Percentiles rank a stretch among this genome's conserved stretches.
Conservation (phyloP, 2,797 vertebrate species). For the Enteromius trimaculatus region DNA sequence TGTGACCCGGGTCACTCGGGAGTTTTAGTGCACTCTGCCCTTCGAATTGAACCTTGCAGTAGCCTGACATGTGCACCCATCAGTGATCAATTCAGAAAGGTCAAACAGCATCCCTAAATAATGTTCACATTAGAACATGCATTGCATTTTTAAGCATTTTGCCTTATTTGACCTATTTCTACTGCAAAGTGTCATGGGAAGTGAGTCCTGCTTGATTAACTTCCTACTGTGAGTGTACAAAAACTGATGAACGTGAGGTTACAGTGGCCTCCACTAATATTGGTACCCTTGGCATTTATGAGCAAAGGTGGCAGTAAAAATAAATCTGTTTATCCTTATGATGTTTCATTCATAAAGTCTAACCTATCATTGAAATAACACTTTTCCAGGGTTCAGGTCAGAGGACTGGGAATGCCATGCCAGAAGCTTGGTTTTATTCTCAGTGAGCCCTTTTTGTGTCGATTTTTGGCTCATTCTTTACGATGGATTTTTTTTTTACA, state of each 20-base stretch:
- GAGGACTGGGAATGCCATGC: too few relatives aligned
- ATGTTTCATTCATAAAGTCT: too few relatives aligned
- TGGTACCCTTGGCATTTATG: too few relatives aligned
- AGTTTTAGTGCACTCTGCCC: conserved; percentile 69
- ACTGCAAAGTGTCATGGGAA: not conserved
- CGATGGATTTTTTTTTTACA: too few relatives aligned
- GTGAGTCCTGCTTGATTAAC: not conserved
- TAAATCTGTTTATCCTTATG: too few relatives aligned
- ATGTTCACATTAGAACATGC: not conserved
- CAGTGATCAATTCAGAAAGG: conserved; percentile 80
- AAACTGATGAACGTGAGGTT: not conserved
- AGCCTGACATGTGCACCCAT: conserved; percentile 78
- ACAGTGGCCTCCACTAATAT: too few relatives aligned
- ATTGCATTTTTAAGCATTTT: not conserved
- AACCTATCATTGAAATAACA: too few relatives aligned
- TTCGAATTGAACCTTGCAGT: conserved; percentile 74
- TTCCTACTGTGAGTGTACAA: not conserved
- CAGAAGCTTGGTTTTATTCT: too few relatives aligned
- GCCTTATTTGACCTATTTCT: not conserved
- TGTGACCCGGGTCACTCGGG: conserved; percentile 55
- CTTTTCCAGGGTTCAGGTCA: too few relatives aligned
- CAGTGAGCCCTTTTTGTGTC: too few relatives aligned
- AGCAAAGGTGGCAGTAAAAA: too few relatives aligned
- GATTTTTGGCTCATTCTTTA: too few relatives aligned
- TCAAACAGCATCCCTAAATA: conserved; percentile 52